Conservation (phyloP, 2,888 invertebrate genomes). For the Caenorhabditis sp. region DNA sequence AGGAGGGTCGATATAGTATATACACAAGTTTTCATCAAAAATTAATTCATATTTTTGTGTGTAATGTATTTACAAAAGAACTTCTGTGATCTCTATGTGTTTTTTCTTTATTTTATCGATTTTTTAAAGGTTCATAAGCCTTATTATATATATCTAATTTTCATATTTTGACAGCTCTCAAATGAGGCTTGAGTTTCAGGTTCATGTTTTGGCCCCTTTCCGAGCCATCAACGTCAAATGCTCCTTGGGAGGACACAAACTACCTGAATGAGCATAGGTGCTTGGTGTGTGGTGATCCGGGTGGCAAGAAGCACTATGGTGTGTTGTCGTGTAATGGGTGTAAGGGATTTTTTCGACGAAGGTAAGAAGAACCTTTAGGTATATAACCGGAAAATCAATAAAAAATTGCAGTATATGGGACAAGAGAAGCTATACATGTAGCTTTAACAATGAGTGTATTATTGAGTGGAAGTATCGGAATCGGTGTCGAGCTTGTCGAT, state of each 20-base stretch:
- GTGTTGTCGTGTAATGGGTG: conserved; percentile 45
- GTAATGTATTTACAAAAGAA: too few relatives aligned
- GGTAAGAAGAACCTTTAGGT: too few relatives aligned
- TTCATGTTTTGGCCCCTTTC: conserved; percentile 1
- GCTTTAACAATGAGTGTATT: conserved; percentile 32
- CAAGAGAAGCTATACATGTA: conserved; percentile 33
- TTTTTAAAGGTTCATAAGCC: too few relatives aligned
- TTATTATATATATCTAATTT: too few relatives aligned
- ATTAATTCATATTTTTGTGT: too few relatives aligned
- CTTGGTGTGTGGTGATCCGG: conserved; percentile 42
- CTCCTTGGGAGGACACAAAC: neutral
- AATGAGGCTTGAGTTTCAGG: too few relatives aligned
- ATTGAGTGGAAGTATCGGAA: conserved; percentile 44
- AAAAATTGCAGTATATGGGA: conserved; percentile 39
- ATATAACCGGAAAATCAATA: too few relatives aligned
- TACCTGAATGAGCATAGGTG: conserved; percentile 8
- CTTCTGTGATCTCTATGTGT: too few relatives aligned
- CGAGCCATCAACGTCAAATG: neutral
- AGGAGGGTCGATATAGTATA: too few relatives aligned
- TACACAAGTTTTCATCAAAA: too few relatives aligned
- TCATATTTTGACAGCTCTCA: too few relatives aligned
- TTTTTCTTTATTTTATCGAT: too few relatives aligned
- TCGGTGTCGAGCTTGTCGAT: conserved; percentile 41
- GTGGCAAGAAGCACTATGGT: conserved; percentile 39
- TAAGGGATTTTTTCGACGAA: conserved; percentile 42